Base-by-base conservation (phyloP, 1,140 invertebrate species). In the Drosophila ananassae region DNA sequence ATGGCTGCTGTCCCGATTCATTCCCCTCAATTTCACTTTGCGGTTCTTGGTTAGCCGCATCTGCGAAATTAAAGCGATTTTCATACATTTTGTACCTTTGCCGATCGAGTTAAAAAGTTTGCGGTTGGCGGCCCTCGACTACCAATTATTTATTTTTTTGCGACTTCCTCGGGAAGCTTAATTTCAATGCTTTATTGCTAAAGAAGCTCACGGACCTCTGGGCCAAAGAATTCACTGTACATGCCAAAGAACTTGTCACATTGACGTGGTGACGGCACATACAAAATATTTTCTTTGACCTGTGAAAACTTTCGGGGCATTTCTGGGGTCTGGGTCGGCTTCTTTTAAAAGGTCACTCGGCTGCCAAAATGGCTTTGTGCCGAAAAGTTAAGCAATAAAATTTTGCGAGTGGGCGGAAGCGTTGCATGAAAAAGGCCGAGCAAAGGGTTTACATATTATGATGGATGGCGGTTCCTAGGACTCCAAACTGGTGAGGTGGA, bases 261-360 rank as follows among this genome's bases (percentile, higher is more conserved):
- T 71, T 56, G 57, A 63, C 75, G 59, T 79, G 78, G 62, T 61
- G 61, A 44, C 17, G 41, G 41, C 47, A 41, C 34, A 69, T 28
- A 48, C 61, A 56, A 83, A 83, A 83, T 83, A 83, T 83, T 83
- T 83, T 83, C 72, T 83, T 83, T 83, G 80, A 79, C 79, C 80
- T 83, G 71, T 79, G 72, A 72, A 83, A 83, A 83, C 79, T 83
- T 83, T 80, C 54, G n/a, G 41, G 74, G 79, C 74, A 83, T 78
- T 61, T 61, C 72, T 39, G 63, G 55, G 75, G 64, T 50, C 55
- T 22, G 57, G 44, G 34, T 25, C 61, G 58, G 28, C 28, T 47
- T 24, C 61, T 28, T 6, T 13, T 55, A 58, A 83, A 78, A 72
- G 79, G 79, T 83, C 79, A 72, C 66, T 46, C 50, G 47, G 79